Conservation (phyloP, 2,797 vertebrate genomes). For the Coracias cyanogaster region DNA sequence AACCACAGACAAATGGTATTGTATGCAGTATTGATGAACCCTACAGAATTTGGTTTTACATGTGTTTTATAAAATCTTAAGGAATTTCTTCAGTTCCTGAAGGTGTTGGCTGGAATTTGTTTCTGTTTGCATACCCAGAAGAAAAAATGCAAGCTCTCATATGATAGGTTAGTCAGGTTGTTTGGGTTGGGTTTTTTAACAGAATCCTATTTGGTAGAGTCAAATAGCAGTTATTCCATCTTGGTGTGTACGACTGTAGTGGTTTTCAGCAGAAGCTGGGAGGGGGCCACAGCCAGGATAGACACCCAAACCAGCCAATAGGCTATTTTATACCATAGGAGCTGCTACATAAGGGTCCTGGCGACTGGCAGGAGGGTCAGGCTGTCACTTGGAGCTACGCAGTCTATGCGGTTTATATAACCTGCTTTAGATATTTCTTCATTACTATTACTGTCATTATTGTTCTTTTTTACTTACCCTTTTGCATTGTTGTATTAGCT, state of each 20-base stretch:
- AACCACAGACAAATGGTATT: slow-evolving; percentile 72
- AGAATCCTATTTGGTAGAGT: background rate
- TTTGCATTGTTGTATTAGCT: too few species aligned
- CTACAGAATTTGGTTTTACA: background rate
- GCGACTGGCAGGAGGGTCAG: too few species aligned
- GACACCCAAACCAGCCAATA: too few species aligned
- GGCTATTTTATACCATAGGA: too few species aligned
- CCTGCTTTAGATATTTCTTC: too few species aligned
- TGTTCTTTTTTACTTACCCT: too few species aligned
- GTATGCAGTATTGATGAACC: background rate
- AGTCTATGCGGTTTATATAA: too few species aligned
- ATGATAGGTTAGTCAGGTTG: background rate
- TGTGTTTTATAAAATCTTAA: background rate
- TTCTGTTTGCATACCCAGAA: background rate
- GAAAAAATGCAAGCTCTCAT: background rate
- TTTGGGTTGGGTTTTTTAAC: background rate
- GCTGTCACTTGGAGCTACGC: too few species aligned
- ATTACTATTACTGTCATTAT: too few species aligned
- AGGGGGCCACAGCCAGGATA: too few species aligned
- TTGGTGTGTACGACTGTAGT: background rate
- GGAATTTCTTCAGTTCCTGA: background rate
- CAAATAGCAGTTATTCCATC: background rate
- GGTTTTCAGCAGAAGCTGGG: too few species aligned
- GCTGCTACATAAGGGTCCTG: too few species aligned
- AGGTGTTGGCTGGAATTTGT: background rate